These are phyloP conservation scores for Cercopithecus mona DNA, from an alignment of 2,113 vertebrate species.

Conservation along the genomic window DNA sequence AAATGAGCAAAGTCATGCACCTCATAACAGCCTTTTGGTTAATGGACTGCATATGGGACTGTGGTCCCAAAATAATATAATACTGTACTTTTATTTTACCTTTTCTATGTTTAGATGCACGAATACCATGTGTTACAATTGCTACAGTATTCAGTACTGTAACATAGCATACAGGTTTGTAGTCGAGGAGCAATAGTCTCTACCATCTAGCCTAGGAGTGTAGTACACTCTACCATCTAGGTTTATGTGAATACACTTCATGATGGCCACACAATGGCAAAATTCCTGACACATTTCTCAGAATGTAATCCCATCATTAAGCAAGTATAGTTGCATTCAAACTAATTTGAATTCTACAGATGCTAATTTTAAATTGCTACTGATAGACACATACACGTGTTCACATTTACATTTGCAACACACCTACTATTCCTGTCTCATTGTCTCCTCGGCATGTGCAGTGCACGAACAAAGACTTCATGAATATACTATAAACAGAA, in stretches of 20 bases:
- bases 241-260: not conserved
- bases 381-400: accelerated
- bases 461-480: not conserved
- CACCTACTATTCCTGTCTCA: not conserved
- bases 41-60: not conserved
- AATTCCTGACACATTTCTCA: not conserved
- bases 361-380: not conserved
- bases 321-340: not conserved
- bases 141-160: not conserved
- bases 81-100: not conserved
- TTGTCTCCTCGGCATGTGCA: not conserved
- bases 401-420: too few species aligned
- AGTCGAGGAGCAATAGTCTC: not conserved
- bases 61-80: not conserved
- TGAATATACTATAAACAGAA: not conserved
- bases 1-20: not conserved
- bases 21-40: not conserved
- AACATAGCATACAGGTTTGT: not conserved
- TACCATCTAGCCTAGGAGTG: not conserved
- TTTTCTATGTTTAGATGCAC: not conserved
- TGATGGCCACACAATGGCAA: not conserved
- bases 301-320: not conserved
- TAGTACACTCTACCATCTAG: not conserved
- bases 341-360: not conserved
- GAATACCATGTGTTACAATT: not conserved